Conservation (phyloP, 2,797 vertebrate species). For the Thunnus albacares region DNA sequence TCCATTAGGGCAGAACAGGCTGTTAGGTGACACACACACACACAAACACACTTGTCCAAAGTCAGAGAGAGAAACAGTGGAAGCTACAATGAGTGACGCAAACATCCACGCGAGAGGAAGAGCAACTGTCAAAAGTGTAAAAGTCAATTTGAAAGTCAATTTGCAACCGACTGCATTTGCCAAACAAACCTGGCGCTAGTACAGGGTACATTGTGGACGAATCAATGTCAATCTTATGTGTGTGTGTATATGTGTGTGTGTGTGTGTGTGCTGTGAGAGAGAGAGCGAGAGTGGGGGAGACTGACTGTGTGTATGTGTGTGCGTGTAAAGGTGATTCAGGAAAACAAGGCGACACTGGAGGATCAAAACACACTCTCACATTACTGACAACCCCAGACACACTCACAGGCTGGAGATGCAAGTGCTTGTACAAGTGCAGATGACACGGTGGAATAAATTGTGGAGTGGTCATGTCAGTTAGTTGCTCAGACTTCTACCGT, state of each 20-base stretch:
- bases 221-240: constrained; percentile 36
- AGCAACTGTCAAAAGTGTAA: constrained; percentile 6
- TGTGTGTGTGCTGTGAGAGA: constrained; percentile 2
- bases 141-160: constrained; percentile 59
- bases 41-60: neutral
- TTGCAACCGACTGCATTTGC: constrained; percentile 34
- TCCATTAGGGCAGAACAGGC: constrained; percentile 43
- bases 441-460: constrained; percentile 17
- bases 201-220: constrained; percentile 30
- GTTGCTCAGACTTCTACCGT: neutral
- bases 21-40: constrained; percentile 18
- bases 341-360: constrained; percentile 33
- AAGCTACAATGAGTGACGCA: neutral
- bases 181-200: constrained; percentile 41
- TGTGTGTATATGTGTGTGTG: neutral
- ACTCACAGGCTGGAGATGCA: constrained; percentile 19
- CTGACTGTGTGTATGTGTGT: constrained; percentile 13
- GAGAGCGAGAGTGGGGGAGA: neutral
- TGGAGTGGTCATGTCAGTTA: neutral
- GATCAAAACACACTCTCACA: constrained; percentile 66
- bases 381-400: constrained; percentile 57
- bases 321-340: constrained; percentile 54
- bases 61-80: neutral
- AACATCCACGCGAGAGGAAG: neutral
- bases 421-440: constrained; percentile 31